phyloP scores from a whole-genome alignment of 2,797 vertebrate genomes.

The Hapalemur alaotrensis region DNA sequence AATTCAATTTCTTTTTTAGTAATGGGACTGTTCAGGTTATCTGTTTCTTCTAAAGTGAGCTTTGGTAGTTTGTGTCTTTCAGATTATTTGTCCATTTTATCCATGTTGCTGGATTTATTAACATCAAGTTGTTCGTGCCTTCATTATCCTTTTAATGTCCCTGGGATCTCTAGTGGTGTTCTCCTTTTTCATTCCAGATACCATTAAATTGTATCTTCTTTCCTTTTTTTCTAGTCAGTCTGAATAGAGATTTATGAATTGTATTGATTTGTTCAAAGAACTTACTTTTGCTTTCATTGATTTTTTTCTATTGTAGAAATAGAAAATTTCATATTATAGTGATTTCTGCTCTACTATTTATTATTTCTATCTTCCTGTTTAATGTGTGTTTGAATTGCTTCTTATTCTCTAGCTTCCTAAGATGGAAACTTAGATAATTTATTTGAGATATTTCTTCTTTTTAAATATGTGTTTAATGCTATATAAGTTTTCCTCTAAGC shows the following conservation, averaged over 20 bases:
- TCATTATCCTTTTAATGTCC: not conserved
- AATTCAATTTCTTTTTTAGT: conserved; percentile 15
- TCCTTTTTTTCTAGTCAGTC: not conserved
- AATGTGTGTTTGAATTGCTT: not conserved
- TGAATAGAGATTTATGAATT: conserved; percentile 18
- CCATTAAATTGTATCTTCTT: not conserved
- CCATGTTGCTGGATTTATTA: not conserved
- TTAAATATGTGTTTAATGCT: not conserved
- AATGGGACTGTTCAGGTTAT: not conserved
- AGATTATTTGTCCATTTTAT: conserved; percentile 2
- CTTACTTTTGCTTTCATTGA: not conserved
- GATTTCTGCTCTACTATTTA: conserved; percentile 20
- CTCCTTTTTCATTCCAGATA: not conserved
- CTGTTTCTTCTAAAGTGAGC: not conserved
- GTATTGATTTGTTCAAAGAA: not conserved
- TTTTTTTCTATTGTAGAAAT: not conserved
- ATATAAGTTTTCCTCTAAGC: not conserved
- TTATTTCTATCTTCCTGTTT: conserved; percentile 13
- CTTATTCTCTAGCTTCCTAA: conserved; percentile 27
- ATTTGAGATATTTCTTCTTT: conserved; percentile 8
- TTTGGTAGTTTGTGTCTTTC: not conserved
- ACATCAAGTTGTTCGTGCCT: not conserved
- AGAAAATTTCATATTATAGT: not conserved
- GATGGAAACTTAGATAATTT: not conserved
- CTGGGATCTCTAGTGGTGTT: not conserved